Base-by-base conservation (phyloP, 30 jellyfish, hydroid and myxozoan species). In the Aurelia sp. region DNA sequence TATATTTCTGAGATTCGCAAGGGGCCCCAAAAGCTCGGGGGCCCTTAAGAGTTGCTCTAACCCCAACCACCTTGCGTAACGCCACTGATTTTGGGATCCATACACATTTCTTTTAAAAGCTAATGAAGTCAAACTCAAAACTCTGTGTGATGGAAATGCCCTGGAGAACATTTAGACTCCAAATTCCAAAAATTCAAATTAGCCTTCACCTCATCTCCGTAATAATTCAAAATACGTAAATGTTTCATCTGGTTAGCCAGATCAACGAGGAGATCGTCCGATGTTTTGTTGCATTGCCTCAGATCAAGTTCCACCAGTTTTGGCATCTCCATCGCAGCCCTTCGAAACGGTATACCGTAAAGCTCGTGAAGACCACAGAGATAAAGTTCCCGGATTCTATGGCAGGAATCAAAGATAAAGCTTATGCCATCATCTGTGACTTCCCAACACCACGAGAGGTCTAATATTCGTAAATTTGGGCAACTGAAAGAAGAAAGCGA, bases 361-460 rank as follows among this genome's bases (percentile, higher is more conserved):
- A 93, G 77, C 60, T 87, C 97, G 58, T 93, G 97, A 67, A 93
- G 55, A 4, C 98, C 98, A 67, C 96, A 87, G 18, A 93, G 84
- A 70, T 80, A 72, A 44, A 93, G 85, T 72, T 82, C 92, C 31
- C 55, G 74, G 22, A 87, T 52, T 7, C 69, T 27, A 76, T 87
- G 98, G 62, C 98, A 93, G 62, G 87, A 68, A 77, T 88, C 91
- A 27, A 93, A 38, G 1, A 93, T 72, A 55, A 82, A 87, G 20
- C 84, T 55, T 7, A 93, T 81, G 11, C 98, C 98, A 72, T 88
- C 97, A 75, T 93, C 98, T 1, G 97, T 87, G 16, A 93, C 96
- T 64, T 85, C 97, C 98, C 98, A 92, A 67, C 98, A 93, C 98
- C 98, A 93, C 0, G 98, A 93, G 24, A 93, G 78, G 63, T 88